Evolutionary conservation across 1,140 invertebrate genomes (phyloP).

Genomic region (Heterodera schachtii): DNA sequence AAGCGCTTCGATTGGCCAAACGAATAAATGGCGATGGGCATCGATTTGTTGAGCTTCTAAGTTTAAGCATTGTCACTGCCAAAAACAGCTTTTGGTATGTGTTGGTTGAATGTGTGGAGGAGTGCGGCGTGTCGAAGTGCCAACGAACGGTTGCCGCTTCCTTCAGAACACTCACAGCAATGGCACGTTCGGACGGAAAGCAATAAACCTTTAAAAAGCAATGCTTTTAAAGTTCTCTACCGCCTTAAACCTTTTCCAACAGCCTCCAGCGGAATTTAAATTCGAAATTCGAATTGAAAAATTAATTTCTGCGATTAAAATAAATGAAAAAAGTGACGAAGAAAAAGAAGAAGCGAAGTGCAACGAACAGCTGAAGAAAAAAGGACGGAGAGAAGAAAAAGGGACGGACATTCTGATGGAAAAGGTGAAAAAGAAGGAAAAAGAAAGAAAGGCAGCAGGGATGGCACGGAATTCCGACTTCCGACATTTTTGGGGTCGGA

Average conservation of each 20-base stretch:
- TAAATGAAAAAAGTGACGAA: not conserved
- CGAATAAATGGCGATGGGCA: constrained; percentile 2
- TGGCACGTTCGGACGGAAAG: not conserved
- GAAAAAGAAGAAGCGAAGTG: not conserved
- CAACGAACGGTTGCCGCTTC: not conserved
- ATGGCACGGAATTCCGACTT: too few relatives aligned
- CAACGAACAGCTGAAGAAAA: not conserved
- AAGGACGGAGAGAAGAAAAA: not conserved
- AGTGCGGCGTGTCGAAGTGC: constrained; percentile 3
- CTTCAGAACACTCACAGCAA: constrained; percentile 1
- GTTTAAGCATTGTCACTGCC: constrained; percentile 9
- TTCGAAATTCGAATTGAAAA: not conserved
- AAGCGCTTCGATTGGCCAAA: constrained; percentile 20
- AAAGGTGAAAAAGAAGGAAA: not conserved
- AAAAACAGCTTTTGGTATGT: constrained; percentile 19
- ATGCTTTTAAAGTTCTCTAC: constrained; percentile 1
- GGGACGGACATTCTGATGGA: not conserved
- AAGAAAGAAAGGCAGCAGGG: too few relatives aligned
- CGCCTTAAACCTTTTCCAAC: not conserved
- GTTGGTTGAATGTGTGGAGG: constrained; percentile 26
- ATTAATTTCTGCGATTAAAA: not conserved
- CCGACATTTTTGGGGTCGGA: too few relatives aligned
- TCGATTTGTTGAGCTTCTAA: constrained; percentile 17
- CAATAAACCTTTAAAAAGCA: not conserved
- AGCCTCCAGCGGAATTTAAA: not conserved